phyloP scores from a whole-genome alignment of 2,797 vertebrate genomes.

The Heteromormyrus szaboi region DNA sequence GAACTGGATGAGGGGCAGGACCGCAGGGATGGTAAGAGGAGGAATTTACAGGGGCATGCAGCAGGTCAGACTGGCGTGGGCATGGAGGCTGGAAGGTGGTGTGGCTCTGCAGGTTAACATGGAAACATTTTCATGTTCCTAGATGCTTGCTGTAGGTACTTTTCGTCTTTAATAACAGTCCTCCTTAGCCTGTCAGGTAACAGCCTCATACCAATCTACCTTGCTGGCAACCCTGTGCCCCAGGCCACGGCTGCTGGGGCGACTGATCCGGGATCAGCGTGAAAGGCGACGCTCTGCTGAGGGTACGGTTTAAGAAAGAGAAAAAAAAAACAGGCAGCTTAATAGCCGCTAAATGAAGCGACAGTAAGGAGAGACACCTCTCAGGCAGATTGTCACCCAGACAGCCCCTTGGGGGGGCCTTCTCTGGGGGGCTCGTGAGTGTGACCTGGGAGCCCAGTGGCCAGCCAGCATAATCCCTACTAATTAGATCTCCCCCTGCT shows the following conservation, averaged over 20 bases:
- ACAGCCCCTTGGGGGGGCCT: conserved; percentile 36
- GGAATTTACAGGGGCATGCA: neutral
- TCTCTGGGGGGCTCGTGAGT: conserved; percentile 37
- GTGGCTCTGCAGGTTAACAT: neutral
- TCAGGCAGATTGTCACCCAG: conserved; percentile 11
- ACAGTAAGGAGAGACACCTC: neutral
- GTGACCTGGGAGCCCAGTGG: conserved; percentile 52
- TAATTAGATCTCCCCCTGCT: conserved; percentile 62
- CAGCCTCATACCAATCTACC: neutral
- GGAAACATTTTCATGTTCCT: neutral
- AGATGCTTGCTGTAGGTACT: neutral
- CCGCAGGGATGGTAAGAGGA: neutral
- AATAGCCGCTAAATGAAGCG: neutral
- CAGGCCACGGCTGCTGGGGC: neutral
- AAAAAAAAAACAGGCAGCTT: neutral
- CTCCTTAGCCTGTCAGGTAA: neutral
- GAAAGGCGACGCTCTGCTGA: neutral
- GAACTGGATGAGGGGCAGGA: neutral
- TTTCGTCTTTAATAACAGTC: neutral
- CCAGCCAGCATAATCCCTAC: conserved; percentile 56
- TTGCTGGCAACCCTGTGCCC: neutral
- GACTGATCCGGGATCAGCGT: neutral
- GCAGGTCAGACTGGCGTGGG: neutral
- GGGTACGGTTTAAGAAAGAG: neutral
- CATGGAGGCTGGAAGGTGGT: neutral